Base-by-base conservation (phyloP, 2,888 invertebrate species). In the Volucella bombylans region DNA sequence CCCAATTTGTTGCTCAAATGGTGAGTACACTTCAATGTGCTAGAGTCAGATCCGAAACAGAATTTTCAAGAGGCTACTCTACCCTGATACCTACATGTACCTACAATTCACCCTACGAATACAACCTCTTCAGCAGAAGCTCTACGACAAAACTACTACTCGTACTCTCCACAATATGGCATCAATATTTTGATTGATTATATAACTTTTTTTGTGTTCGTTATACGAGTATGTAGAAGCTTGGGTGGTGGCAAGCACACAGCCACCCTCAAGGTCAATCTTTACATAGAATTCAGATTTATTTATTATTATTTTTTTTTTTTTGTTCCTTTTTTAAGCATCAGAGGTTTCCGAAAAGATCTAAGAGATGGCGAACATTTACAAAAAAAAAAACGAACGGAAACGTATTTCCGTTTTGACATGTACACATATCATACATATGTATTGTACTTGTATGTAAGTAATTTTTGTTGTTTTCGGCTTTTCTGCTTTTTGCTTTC, bases 101-200 rank as follows among this genome's bases (percentile, higher is more conserved):
- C n/a, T n/a, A 57, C 57, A 57, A 64, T 59, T 41, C 57, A 14
- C 55, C 61, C 59, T 64, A 55, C 65, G 54, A 71, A 43, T 61
- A 62, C 43, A 47, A 52, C 69, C 52, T 23, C 57, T 57, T n/a
- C 23, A 55, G 23, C 61, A 23, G 43, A 38, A 15, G 11, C 45
- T 18, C 11, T 31, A 45, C 38, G 15, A 55, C 55, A 31, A 11
- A 50, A 67, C 39, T 18, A 49, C 31, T 49, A 18, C 14, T 23
- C 31, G 14, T 10, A 8, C 71, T 59, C 67, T 73, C 79, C 64
- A 68, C 79, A 83, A 76, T 80, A 76, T 80, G 83, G 83, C 65
- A 83, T 83, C 80, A 83, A 80, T 79, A 76, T 80, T 83, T 83
- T 83, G 83, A 83, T 83, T 83, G 83, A 83, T 83, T 83, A 83